Conservation (phyloP, 2,888 invertebrate genomes). For the Opisthograptis luteolata region DNA sequence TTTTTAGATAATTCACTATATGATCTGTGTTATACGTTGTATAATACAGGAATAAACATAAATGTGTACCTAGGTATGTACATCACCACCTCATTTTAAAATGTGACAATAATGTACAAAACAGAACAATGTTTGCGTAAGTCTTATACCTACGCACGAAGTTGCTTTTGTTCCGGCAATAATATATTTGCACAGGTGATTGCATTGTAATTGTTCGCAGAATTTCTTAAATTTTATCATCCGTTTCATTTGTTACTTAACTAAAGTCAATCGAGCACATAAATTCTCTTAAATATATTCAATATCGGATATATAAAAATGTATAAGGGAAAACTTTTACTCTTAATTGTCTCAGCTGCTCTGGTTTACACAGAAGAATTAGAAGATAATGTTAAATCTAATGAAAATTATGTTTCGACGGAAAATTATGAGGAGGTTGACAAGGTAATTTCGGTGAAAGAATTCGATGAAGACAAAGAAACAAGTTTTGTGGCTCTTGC, state of each 20-base stretch:
- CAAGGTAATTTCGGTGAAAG: neutral
- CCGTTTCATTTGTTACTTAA: neutral
- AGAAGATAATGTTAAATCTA: neutral
- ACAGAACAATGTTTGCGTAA: no score
- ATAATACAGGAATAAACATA: no score
- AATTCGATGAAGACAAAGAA: neutral
- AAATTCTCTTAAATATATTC: neutral
- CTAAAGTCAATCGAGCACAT: neutral
- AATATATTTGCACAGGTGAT: no score
- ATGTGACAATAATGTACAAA: no score
- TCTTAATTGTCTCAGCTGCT: slow-evolving; percentile 1
- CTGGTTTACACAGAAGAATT: slow-evolving; percentile 1
- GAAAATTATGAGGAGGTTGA: neutral
- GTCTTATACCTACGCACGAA: neutral
- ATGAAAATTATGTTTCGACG: neutral
- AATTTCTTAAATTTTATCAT: no score
- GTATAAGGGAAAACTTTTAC: neutral
- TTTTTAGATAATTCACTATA: no score
- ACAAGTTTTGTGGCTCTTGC: neutral
- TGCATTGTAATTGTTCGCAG: no score
- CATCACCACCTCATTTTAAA: no score
- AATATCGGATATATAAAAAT: slow-evolving; percentile 4
- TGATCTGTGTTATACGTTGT: no score
- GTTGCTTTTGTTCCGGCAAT: neutral
- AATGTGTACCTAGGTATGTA: no score